These are phyloP conservation scores for Perdix hodgsoniae DNA, from an alignment of 2,797 vertebrate species.

Conservation along the genomic window DNA sequence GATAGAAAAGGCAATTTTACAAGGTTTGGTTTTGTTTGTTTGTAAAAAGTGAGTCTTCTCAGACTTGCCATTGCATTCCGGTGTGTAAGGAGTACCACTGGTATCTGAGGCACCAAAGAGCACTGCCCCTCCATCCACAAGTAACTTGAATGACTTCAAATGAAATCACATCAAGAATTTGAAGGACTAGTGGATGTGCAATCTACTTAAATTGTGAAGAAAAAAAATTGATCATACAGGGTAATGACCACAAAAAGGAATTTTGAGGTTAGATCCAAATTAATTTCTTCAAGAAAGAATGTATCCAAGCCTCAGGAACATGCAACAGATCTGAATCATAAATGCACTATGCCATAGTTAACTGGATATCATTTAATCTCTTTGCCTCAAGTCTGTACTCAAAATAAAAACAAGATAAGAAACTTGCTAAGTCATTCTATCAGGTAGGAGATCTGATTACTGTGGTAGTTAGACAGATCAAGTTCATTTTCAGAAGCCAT, in stretches of 20 bases:
- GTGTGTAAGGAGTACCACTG: slow-evolving; percentile 31
- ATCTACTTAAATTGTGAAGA: slow-evolving; percentile 18
- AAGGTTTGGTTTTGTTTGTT: slow-evolving; percentile 25
- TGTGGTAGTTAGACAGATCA: slow-evolving; percentile 55
- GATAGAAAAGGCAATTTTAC: slow-evolving; percentile 39
- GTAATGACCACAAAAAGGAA: slow-evolving; percentile 43
- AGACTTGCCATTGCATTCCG: slow-evolving; percentile 14
- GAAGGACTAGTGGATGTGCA: slow-evolving; percentile 16
- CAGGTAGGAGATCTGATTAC: slow-evolving; percentile 16
- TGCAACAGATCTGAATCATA: slow-evolving; percentile 36
- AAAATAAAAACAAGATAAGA: slow-evolving; percentile 57
- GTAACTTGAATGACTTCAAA: slow-evolving; percentile 5
- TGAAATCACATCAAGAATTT: neutral
- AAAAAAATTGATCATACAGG: neutral
- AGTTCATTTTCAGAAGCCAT: slow-evolving; percentile 40
- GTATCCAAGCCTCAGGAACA: neutral
- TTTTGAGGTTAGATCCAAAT: slow-evolving; percentile 40
- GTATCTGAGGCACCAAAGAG: slow-evolving; percentile 10
- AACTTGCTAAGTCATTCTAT: slow-evolving; percentile 52
- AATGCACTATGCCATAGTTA: slow-evolving; percentile 4
- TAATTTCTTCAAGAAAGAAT: slow-evolving; percentile 59
- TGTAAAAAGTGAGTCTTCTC: slow-evolving; percentile 5
- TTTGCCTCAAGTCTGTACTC: slow-evolving; percentile 29
- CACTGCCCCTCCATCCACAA: neutral
- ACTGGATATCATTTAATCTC: neutral